Base-by-base conservation (phyloP, 35 echinoderm and acorn worm species). In the Eucidaris tribuloides region DNA sequence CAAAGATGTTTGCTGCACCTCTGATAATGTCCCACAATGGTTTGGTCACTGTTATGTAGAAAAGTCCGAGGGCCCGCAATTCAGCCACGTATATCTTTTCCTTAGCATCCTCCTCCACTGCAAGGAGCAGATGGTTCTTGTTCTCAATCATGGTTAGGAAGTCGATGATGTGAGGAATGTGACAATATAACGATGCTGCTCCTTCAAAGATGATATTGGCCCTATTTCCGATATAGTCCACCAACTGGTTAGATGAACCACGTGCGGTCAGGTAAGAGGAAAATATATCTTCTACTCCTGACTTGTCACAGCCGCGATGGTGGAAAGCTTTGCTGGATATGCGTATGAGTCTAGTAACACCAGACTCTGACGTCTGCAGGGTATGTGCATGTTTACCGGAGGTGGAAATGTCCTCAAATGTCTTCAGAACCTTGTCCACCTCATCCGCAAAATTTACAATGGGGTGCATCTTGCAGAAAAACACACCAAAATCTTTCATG, bases 131-230 rank as follows among this genome's bases (percentile, higher is more conserved):
- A 13, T 52, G 48, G 41, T 90, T 90, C 57, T 46, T 34, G 50
- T 70, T 52, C 20, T 65, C 61, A 11, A 70, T 41, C 32, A 23
- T 56, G 28, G 6, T 24, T 4, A 90, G 32, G 71, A 90, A 90
- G 20, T 55, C 42, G 9, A 20, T 15, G 17, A 90, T 76, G 49
- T 90, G 87, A 3, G 17, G 9, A 42, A 76, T n/a, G 29, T 90
- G 87, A 35, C 37, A 83, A 45, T 76, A 83, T 7, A 74, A 33
- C 6, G 62, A 38, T 19, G 78, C 79, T 27, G 87, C 87, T 14
- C 79, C 79, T 71, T 90, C 60, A 77, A 90, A 90, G 25, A 90
- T 18, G 29, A 90, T 90, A 44, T 90, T 90, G 13, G 79, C 62
- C 38, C 87, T 36, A 58, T 90, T 90, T 5, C 80, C 87, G 17